Percentiles rank a stretch among this genome's conserved stretches.
Evolutionary conservation across 1,140 invertebrate species (phyloP).

Genomic region (Grapholita molesta): DNA sequence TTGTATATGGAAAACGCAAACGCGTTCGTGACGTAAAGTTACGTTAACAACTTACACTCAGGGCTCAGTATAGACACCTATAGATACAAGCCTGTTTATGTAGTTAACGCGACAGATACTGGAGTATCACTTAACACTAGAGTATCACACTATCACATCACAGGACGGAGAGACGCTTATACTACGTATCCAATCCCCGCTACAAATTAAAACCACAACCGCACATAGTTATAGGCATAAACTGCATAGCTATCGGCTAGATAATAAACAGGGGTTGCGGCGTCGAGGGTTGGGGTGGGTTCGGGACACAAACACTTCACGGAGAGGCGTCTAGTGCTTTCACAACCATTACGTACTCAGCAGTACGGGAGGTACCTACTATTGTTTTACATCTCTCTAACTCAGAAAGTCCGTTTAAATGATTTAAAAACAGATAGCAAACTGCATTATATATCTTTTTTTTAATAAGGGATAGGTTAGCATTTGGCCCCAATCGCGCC

Average conservation of each 20-base stretch:
- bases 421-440: no score
- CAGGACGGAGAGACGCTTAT: background rate
- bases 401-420: no score
- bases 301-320: conserved; percentile 15
- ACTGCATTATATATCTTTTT: no score
- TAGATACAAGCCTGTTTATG: no score
- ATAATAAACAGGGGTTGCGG: conserved; percentile 7
- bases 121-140: background rate
- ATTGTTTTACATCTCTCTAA: no score
- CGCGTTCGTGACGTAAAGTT: no score
- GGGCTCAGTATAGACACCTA: no score
- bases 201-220: background rate
- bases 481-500: no score
- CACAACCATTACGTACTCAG: background rate
- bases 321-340: background rate
- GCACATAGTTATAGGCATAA: background rate
- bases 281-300: conserved; percentile 3
- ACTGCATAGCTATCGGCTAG: background rate
- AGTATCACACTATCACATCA: background rate
- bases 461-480: no score
- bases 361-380: no score
- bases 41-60: no score
- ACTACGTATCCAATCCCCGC: background rate
- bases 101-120: background rate
- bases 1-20: no score